A percentile compares a stretch with the other conserved stretches of the same genome.
These are phyloP conservation scores for Sphinx pinastri DNA, from an alignment of 2,888 invertebrate species.

Conservation along the genomic window DNA sequence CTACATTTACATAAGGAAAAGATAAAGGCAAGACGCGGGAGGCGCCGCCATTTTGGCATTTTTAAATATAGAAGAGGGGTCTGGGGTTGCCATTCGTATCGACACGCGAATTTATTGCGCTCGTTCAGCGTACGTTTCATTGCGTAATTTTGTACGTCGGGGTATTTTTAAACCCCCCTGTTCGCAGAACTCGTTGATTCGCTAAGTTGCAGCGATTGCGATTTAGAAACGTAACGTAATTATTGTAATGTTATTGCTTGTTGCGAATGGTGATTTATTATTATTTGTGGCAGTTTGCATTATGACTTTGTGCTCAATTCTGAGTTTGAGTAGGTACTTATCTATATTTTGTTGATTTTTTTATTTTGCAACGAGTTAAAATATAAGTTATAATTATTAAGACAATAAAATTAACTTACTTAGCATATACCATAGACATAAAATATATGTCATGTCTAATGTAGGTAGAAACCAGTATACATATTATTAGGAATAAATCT, in stretches of 20 bases:
- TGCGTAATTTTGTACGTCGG: slow-evolving; percentile 65
- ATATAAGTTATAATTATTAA: no score
- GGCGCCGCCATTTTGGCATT: slow-evolving; percentile 74
- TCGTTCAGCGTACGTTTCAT: slow-evolving; percentile 74
- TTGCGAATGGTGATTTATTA: background rate
- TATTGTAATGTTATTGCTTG: slow-evolving; percentile 29
- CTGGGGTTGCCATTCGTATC: slow-evolving; percentile 60
- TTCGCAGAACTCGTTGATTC: slow-evolving; percentile 36
- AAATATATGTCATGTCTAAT: no score
- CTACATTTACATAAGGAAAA: slow-evolving; percentile 80
- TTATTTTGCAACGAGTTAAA: no score
- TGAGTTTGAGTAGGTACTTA: no score
- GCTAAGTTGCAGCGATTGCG: slow-evolving; percentile 29
- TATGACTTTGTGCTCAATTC: background rate
- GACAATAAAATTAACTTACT: background rate
- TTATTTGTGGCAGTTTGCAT: background rate
- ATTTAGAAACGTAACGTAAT: slow-evolving; percentile 25
- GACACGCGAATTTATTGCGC: slow-evolving; percentile 72
- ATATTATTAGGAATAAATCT: no score
- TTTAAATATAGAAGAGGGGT: slow-evolving; percentile 73
- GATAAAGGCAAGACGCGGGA: slow-evolving; percentile 79
- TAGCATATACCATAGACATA: no score
- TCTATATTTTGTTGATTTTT: no score
- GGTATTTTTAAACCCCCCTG: slow-evolving; percentile 40
- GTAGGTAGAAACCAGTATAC: no score